phyloP scores from a whole-genome alignment of 2,797 vertebrate genomes.

The Bufotes viridis region DNA sequence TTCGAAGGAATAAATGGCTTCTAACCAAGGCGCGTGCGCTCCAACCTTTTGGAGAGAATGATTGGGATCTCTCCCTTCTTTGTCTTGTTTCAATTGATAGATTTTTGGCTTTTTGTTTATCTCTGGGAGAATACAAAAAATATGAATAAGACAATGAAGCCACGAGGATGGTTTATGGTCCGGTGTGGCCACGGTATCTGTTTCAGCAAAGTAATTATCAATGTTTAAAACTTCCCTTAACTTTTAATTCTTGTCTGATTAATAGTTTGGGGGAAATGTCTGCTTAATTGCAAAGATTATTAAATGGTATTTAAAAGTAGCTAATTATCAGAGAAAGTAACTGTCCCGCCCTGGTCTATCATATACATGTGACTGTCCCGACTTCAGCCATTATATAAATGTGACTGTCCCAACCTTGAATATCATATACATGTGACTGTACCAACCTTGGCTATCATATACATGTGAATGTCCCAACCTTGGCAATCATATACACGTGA shows the following conservation, averaged over 20 bases:
- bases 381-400: neutral
- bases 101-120: constrained; percentile 18
- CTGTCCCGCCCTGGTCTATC: too few relatives aligned
- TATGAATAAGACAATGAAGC: constrained; percentile 22
- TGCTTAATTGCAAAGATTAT: constrained; percentile 5
- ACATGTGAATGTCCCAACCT: too few relatives aligned
- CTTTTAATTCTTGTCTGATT: neutral
- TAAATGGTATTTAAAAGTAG: neutral
- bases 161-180: neutral
- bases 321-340: neutral
- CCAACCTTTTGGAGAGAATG: neutral
- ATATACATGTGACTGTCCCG: too few relatives aligned
- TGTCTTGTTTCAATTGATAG: constrained; percentile 13
- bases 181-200: neutral
- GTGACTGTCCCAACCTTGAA: too few relatives aligned
- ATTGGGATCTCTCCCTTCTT: constrained; percentile 31
- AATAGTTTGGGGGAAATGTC: neutral
- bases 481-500: too few relatives aligned
- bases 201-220: constrained; percentile 17
- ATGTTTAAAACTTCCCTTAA: neutral
- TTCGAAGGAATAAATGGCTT: constrained; percentile 59
- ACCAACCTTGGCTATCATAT: too few relatives aligned
- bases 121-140: constrained; percentile 8
- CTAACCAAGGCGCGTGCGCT: constrained; percentile 39
- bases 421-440: too few relatives aligned